Conservation (phyloP, 1,140 invertebrate genomes). For the Meloidogyne floridensis region DNA sequence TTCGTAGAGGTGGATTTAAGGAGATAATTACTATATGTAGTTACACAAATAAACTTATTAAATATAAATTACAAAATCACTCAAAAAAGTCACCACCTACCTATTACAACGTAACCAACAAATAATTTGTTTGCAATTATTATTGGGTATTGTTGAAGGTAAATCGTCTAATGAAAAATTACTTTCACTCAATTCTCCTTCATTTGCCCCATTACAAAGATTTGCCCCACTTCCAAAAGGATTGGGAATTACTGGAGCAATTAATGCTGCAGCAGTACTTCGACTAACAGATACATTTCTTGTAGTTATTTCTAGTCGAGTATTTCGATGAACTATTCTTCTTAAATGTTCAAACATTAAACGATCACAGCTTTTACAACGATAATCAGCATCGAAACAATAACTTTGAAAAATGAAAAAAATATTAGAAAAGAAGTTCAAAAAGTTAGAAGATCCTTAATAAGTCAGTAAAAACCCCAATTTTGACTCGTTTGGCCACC, state of each 20-base stretch:
- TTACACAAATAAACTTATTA: no score
- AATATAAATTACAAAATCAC: slow-evolving; percentile 1
- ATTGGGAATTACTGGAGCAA: slow-evolving; percentile 25
- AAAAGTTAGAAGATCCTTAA: no score
- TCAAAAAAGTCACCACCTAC: slow-evolving; percentile 27
- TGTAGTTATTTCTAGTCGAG: slow-evolving; percentile 75
- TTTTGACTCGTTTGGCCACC: no score
- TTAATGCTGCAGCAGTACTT: not conserved
- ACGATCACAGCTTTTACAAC: slow-evolving; percentile 80
- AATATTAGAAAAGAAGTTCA: not conserved
- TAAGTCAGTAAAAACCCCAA: no score
- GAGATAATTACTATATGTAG: no score
- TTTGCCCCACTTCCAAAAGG: slow-evolving; percentile 9
- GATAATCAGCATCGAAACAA: slow-evolving; percentile 72
- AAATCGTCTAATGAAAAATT: slow-evolving; percentile 33
- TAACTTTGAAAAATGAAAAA: slow-evolving; percentile 32
- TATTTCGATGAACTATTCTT: slow-evolving; percentile 78
- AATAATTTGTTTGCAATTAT: slow-evolving; percentile 39
- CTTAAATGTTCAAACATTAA: slow-evolving; percentile 86
- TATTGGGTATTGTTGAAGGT: slow-evolving; percentile 39
- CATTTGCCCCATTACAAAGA: not conserved
- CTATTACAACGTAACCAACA: slow-evolving; percentile 56
- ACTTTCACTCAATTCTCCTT: slow-evolving; percentile 24
- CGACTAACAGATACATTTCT: slow-evolving; percentile 42
- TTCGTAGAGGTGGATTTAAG: no score